A percentile compares a stretch with the other conserved stretches of the same genome.
These are phyloP conservation scores for Anthophora plumipes DNA, from an alignment of 2,888 invertebrate species.

Conservation along the genomic window DNA sequence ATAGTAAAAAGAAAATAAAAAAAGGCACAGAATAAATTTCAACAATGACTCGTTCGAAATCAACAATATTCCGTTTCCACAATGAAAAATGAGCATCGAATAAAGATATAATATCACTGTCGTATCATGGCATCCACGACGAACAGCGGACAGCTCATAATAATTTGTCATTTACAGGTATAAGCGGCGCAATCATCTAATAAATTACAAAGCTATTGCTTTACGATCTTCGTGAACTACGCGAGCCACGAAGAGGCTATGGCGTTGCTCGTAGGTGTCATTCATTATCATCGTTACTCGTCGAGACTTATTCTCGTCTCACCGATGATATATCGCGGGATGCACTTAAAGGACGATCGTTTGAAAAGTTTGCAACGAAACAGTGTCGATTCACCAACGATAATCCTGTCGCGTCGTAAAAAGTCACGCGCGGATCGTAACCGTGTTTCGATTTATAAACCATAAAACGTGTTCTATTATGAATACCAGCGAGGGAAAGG, in stretches of 20 bases:
- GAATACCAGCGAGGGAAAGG: no score
- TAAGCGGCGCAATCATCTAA: background rate
- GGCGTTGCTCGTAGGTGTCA: slow-evolving; percentile 11
- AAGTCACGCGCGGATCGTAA: background rate
- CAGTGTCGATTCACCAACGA: background rate
- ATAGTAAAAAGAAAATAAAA: background rate
- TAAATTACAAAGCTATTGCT: background rate
- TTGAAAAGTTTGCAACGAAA: background rate
- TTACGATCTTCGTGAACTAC: slow-evolving; percentile 5
- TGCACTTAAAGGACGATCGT: background rate
- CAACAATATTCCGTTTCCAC: background rate
- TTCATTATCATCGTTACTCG: slow-evolving; percentile 11
- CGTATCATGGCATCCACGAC: background rate
- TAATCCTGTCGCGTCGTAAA: background rate
- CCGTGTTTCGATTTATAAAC: slow-evolving; percentile 20
- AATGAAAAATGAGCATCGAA: background rate
- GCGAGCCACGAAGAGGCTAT: background rate
- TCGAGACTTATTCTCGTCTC: background rate
- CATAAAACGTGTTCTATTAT: slow-evolving; percentile 21
- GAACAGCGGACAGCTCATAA: background rate
- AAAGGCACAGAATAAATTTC: no score
- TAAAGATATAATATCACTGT: background rate
- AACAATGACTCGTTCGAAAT: background rate
- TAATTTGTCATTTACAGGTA: slow-evolving; percentile 18
- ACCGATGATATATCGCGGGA: slow-evolving; percentile 24